phyloP scores from a whole-genome alignment of 64 coral and sea anemone species.

The Actinia equina region DNA sequence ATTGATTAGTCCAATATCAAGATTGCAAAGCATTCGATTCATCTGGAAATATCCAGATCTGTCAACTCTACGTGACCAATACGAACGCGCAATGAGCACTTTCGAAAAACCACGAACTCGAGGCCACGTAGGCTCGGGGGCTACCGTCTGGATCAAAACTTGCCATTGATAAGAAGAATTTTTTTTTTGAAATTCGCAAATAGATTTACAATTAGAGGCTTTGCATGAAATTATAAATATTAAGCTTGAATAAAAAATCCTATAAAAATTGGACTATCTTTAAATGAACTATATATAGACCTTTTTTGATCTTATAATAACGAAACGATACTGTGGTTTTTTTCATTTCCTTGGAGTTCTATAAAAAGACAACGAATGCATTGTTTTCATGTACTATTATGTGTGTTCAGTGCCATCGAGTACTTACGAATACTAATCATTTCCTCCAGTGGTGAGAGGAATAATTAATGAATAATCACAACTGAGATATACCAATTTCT shows the following conservation, averaged over 20 bases:
- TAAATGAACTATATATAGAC: background rate
- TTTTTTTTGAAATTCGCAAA: background rate
- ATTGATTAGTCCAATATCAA: constrained; percentile 16
- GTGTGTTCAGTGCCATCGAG: background rate
- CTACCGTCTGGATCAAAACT: background rate
- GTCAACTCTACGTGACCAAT: constrained; percentile 7
- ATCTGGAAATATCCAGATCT: background rate
- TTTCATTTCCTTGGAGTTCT: background rate
- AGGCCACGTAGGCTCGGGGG: background rate
- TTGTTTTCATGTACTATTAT: background rate
- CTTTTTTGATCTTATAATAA: background rate
- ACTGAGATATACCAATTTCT: background rate
- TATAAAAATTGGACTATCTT: background rate
- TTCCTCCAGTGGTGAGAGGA: background rate
- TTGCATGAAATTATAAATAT: background rate
- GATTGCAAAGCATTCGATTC: constrained; percentile 1
- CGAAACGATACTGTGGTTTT: background rate
- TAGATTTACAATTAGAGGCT: background rate
- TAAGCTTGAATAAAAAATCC: background rate
- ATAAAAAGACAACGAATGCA: constrained; percentile 3
- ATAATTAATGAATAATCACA: background rate
- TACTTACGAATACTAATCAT: background rate
- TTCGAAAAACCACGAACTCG: background rate
- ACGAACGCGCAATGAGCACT: background rate
- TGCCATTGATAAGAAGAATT: background rate